Conservation (phyloP, 2,888 invertebrate genomes). For the Melolontha melolontha region DNA sequence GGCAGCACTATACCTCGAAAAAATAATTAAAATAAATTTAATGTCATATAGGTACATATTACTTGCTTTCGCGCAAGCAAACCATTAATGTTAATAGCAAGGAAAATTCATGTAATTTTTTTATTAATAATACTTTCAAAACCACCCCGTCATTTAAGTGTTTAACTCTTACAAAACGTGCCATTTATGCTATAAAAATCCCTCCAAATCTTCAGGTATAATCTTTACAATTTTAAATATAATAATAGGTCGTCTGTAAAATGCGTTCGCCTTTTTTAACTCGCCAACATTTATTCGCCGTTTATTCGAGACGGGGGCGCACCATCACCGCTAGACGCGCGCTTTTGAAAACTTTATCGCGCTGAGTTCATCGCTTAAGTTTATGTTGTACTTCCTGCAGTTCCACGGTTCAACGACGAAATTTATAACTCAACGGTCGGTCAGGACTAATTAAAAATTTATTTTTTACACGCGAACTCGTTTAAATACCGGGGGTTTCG, state of each 20-base stretch:
- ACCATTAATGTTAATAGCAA: no score
- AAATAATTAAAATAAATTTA: background rate
- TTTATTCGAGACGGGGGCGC: background rate
- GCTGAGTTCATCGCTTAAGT: slow-evolving; percentile 28
- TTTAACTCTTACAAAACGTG: no score
- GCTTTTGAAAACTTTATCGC: slow-evolving; percentile 33
- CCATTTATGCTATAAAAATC: no score
- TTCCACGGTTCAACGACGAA: slow-evolving; percentile 48
- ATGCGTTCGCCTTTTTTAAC: no score
- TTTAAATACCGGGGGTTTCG: slow-evolving; percentile 3
- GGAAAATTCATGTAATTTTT: no score
- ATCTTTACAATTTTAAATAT: no score
- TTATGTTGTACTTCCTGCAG: slow-evolving; percentile 32
- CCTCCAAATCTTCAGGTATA: no score
- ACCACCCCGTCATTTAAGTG: no score
- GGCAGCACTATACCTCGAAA: no score
- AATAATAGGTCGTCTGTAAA: no score
- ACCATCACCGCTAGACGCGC: slow-evolving; percentile 18
- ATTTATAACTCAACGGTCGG: slow-evolving; percentile 25
- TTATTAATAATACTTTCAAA: no score
- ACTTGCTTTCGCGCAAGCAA: no score
- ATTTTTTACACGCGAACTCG: slow-evolving; percentile 29
- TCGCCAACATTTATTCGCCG: background rate
- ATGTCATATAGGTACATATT: background rate
- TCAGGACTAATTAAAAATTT: slow-evolving; percentile 37